These are phyloP conservation scores for Gymnarchus niloticus DNA, from an alignment of 2,113 vertebrate species.

Conservation along the genomic window DNA sequence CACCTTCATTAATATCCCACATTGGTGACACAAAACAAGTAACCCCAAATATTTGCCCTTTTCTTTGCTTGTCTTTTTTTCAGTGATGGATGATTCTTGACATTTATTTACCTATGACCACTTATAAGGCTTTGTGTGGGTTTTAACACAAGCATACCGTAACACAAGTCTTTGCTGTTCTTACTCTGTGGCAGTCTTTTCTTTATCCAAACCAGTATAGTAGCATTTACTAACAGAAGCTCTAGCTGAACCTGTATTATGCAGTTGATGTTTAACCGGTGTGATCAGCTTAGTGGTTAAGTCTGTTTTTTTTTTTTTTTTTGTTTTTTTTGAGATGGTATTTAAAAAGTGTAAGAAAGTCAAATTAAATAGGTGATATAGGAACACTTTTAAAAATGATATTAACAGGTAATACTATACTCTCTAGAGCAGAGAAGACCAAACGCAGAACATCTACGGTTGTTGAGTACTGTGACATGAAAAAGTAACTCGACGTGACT, in stretches of 20 bases:
- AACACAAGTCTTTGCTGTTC: background rate
- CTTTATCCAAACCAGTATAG: background rate
- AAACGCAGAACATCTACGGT: too few relatives aligned
- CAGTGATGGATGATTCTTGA: background rate
- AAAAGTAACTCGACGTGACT: too few relatives aligned
- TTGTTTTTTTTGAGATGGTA: background rate
- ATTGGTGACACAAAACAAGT: slow-evolving; percentile 1
- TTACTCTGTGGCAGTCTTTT: background rate
- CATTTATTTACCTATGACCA: background rate
- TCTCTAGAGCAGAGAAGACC: too few relatives aligned
- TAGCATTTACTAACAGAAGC: background rate
- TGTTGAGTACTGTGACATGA: too few relatives aligned
- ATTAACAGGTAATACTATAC: background rate
- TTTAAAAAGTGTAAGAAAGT: background rate
- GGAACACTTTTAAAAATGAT: background rate
- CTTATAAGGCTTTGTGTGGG: slow-evolving; percentile 3
- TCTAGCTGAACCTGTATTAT: background rate
- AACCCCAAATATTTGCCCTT: background rate
- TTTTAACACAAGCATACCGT: background rate
- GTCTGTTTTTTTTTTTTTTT: background rate
- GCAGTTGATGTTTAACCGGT: background rate
- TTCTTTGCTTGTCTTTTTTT: background rate
- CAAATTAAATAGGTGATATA: background rate
- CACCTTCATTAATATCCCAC: background rate
- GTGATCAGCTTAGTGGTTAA: background rate